Evolutionary conservation across 2,888 invertebrate species (phyloP), one percentile per base, ranked within the genome.

Genomic region (Notodonta dromedarius): DNA sequence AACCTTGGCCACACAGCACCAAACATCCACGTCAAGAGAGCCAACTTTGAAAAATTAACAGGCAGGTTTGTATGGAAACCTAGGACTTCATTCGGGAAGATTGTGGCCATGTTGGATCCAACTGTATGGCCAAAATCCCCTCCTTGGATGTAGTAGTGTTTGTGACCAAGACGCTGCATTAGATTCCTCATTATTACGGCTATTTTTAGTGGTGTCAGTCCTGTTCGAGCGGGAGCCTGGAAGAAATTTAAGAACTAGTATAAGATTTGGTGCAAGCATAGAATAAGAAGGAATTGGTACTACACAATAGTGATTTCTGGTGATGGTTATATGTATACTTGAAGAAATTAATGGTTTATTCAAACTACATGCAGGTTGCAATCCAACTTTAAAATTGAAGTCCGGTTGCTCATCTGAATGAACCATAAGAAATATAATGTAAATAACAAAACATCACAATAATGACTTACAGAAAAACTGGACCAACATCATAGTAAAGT

Each of bases 81-180:
- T 2, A 90, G 71, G 0, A 95, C 85, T 70, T 94, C 88, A 1
- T 94, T 85, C 0, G 97, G 96, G 80, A 94, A 97, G 42, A 96
- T 74, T 0, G 94, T 93, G 0, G 96, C 94, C 85, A 97, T 93
- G 57, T 94, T 82, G 0, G 94, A 87, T 0, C 94, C 95, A 60
- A 97, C 94, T 0, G 93, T n/a, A 1, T 95, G 92, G 0, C 97
- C 98, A 94, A 96, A 95, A 79, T 97, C 97, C 0, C 97, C 96
- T 0, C 96, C 97, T 84, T 97, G 97, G 0, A 95, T 85, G 78
- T 95, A 96, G 79, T 94, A 97, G 68, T 94, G 90, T 0, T 94
- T 80, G 77, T 94, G 94, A 0, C 96, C 96, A 1, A 97, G 85
- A 32, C 96, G 89, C 24, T 94, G 84, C 97, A 97, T 97, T 2